Evolutionary conservation across 2,113 vertebrate species (phyloP).

Genomic region (Paradoxurus hermaphroditus): DNA sequence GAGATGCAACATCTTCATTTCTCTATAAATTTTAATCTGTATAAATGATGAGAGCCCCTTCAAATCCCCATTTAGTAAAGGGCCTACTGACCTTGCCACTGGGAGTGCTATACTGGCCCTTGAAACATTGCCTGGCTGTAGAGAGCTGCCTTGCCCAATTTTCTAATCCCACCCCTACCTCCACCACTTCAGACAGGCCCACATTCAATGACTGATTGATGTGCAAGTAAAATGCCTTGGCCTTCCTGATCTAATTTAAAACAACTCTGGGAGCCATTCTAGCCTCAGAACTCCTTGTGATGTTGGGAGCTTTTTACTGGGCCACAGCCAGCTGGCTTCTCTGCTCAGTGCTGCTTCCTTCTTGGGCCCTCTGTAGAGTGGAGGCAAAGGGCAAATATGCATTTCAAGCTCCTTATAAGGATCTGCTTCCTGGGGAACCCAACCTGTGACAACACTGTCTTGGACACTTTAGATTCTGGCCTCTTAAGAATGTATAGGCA

Average conservation of each 20-base stretch:
- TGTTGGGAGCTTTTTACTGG: neutral
- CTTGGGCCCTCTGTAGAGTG: neutral
- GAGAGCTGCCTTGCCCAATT: neutral
- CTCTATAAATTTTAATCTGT: neutral
- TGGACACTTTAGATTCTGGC: neutral
- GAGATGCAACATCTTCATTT: neutral
- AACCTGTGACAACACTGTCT: neutral
- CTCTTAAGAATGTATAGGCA: neutral
- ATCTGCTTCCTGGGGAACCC: neutral
- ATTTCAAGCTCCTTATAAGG: neutral
- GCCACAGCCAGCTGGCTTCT: neutral
- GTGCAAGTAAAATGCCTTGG: neutral
- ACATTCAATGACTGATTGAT: neutral
- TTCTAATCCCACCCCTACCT: neutral
- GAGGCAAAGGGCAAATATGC: neutral
- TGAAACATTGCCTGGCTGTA: neutral
- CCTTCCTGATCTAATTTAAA: neutral
- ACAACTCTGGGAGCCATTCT: neutral
- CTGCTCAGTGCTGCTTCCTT: neutral
- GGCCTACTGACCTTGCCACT: neutral
- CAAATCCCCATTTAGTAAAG: neutral
- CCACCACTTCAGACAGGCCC: neutral
- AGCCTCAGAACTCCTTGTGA: neutral
- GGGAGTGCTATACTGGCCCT: neutral
- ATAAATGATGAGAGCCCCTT: neutral